Conservation (phyloP, 2,888 invertebrate species). For the Diachrysia chrysitis region DNA sequence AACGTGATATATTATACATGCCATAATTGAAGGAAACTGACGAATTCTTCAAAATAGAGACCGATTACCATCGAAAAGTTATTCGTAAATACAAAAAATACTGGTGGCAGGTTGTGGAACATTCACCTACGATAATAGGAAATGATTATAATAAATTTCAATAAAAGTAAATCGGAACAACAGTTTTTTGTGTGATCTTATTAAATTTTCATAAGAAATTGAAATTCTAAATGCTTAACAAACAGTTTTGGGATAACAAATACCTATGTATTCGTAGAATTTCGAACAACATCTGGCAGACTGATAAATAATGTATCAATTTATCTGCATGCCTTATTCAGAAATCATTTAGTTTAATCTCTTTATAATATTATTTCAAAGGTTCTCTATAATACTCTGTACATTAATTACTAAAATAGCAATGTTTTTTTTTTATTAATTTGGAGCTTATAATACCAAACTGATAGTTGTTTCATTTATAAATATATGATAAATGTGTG, state of each 20-base stretch:
- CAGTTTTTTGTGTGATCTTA: conserved; percentile 46
- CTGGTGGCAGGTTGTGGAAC: conserved; percentile 57
- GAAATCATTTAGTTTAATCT: not conserved
- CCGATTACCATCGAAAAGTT: conserved; percentile 33
- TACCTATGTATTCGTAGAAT: conserved; percentile 27
- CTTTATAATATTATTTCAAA: not conserved
- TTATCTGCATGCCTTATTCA: not conserved
- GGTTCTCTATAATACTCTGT: too few relatives aligned
- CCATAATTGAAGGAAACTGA: conserved; percentile 66
- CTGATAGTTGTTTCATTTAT: not conserved
- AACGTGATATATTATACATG: conserved; percentile 76
- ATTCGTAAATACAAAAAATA: conserved; percentile 43
- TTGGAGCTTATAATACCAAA: too few relatives aligned
- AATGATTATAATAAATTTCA: conserved; percentile 58
- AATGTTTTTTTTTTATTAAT: too few relatives aligned
- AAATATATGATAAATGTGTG: too few relatives aligned
- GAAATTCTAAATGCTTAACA: conserved; percentile 32
- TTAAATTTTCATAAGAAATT: conserved; percentile 50
- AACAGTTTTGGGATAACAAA: conserved; percentile 18
- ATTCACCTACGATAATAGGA: conserved; percentile 53
- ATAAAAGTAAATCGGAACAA: conserved; percentile 49
- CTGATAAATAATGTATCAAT: conserved; percentile 46
- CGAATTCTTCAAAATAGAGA: conserved; percentile 62
- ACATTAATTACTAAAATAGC: too few relatives aligned
- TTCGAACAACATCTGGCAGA: conserved; percentile 55